Evolutionary conservation across 2,888 invertebrate species (phyloP).

Genomic region (Cyaniris semiargus): DNA sequence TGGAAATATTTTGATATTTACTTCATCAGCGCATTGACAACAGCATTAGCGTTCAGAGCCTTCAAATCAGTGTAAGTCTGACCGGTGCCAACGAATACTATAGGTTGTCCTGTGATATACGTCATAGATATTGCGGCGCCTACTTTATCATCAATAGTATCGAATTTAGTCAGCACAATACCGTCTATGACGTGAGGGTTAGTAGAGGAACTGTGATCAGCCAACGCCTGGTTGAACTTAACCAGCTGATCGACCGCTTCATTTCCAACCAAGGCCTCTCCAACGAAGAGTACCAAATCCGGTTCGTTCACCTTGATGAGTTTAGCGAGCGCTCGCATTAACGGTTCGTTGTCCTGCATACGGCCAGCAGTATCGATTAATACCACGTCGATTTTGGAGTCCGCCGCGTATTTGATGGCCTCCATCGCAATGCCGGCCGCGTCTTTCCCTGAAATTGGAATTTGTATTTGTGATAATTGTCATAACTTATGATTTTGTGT

Average conservation of each 20-base stretch:
- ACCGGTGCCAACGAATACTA: slow-evolving; percentile 99
- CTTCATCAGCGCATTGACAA: slow-evolving; percentile 97
- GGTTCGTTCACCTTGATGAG: slow-evolving; percentile 98
- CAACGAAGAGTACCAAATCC: slow-evolving; percentile 99
- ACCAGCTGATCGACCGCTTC: slow-evolving; percentile 99
- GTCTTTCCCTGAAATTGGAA: slow-evolving; percentile 87
- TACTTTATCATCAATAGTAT: slow-evolving; percentile 99
- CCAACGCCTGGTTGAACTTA: slow-evolving; percentile 98
- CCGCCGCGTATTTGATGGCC: slow-evolving; percentile 93
- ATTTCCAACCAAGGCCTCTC: slow-evolving; percentile 99
- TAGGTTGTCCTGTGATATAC: slow-evolving; percentile 99
- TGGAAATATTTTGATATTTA: slow-evolving; percentile 57
- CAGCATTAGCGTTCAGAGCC: slow-evolving; percentile 96
- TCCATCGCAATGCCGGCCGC: slow-evolving; percentile 99
- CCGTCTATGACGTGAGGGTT: slow-evolving; percentile 98
- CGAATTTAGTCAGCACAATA: slow-evolving; percentile 99
- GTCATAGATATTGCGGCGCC: slow-evolving; percentile 99
- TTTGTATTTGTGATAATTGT: not conserved
- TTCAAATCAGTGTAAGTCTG: slow-evolving; percentile 99
- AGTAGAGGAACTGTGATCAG: slow-evolving; percentile 89
- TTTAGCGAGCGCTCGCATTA: slow-evolving; percentile 98
- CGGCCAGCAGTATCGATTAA: slow-evolving; percentile 99
- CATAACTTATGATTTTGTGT: not conserved
- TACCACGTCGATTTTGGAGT: slow-evolving; percentile 92
- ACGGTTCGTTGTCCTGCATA: slow-evolving; percentile 99